Conservation (phyloP, 1,140 invertebrate species). For the Diorhabda carinulata region DNA sequence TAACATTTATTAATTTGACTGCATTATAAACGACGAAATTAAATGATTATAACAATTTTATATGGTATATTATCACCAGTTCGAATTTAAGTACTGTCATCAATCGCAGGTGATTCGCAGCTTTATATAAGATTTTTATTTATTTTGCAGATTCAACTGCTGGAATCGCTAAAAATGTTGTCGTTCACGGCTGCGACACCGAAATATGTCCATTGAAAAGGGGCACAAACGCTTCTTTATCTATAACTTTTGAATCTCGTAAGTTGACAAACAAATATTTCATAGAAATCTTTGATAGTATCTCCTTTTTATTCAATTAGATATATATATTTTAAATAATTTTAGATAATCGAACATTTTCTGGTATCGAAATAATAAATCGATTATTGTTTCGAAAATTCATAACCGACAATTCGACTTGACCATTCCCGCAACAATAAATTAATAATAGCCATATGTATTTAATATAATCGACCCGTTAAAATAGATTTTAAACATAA, state of each 20-base stretch:
- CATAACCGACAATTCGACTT: no score
- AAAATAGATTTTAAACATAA: no score
- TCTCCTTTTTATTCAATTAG: no score
- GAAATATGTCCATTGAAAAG: constrained; percentile 58
- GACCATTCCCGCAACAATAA: no score
- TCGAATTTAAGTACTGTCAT: not conserved
- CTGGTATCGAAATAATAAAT: no score
- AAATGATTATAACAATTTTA: not conserved
- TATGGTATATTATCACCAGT: not conserved
- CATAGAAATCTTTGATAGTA: no score
- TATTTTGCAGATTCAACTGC: constrained; percentile 55
- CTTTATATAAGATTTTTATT: constrained; percentile 23
- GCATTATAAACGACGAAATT: not conserved
- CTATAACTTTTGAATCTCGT: constrained; percentile 58
- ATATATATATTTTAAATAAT: no score
- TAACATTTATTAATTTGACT: no score
- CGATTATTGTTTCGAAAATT: no score
- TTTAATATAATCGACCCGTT: no score
- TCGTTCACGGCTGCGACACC: constrained; percentile 55
- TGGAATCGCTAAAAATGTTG: constrained; percentile 53
- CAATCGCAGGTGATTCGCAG: constrained; percentile 9
- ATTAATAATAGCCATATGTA: no score
- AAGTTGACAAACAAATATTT: constrained; percentile 37
- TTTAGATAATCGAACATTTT: no score
- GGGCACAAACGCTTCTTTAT: constrained; percentile 58